Base-by-base conservation (phyloP, 1,140 invertebrate genomes). In the Brachionus manjavacas region DNA sequence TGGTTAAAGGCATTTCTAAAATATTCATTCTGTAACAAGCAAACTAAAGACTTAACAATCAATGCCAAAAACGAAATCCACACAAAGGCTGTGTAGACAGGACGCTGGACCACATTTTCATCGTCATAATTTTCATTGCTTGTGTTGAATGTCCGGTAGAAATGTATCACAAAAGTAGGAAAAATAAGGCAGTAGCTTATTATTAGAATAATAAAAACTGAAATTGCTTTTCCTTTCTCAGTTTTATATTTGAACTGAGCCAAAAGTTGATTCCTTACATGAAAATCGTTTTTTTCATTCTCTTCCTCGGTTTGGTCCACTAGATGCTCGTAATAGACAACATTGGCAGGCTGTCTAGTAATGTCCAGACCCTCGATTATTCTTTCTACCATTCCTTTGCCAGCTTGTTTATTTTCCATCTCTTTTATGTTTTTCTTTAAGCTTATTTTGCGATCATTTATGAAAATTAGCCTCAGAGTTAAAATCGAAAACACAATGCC, bases 1-100 rank as follows among this genome's bases (percentile, higher is more conserved):
- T 81, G 79, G 46, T 81, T 64, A 20, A 81, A 81, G 2, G 79
- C 25, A 68, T 81, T 23, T 81, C 79, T 81, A 35, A 64, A 81
- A 46, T 16, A 81, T 12, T 46, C 35, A 81, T 81, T 81, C 39
- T 81, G 79, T 28, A 81, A 9, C 28, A 81, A 25, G 23, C 49
- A 81, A 31, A 81, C 31, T 3, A 43, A 41, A 23, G 52, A 64
- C 52, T 81, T 81, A 3, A 81, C 8, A 12, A 64, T 68, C 6
- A 81, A 25, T 41, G 64, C 12, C 12, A 31, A 64, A 64, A 35
- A 81, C 11, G 79, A 81, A n/a, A 81, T 81, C 79, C 79, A 81
- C 23, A 43, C 79, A 81, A 81, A 81, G 4, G 79, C 12, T 1
- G 79, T 81, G 79, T 81, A 81, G 4, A 43, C 35, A 23, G 49